A percentile compares a stretch with the other conserved stretches of the same genome.
phyloP scores from a whole-genome alignment of 2,888 invertebrate species.

The Harpalus rubripes region DNA sequence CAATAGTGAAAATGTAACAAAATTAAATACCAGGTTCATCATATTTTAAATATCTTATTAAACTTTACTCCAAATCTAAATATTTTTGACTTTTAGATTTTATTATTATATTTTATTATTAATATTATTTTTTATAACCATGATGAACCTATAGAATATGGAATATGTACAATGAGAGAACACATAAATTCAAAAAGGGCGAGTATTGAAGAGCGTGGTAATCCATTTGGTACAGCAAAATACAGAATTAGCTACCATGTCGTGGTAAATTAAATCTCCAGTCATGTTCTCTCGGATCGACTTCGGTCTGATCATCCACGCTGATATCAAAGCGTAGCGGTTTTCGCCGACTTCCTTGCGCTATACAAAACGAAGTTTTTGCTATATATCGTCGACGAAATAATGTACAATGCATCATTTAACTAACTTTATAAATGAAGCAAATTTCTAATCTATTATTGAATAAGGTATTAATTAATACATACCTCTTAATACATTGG shows the following conservation, averaged over 20 bases:
- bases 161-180: constrained; percentile 50
- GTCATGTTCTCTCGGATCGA: constrained; percentile 79
- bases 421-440: constrained; percentile 7
- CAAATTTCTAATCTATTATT: not conserved
- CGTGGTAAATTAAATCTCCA: constrained; percentile 79
- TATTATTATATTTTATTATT: not conserved
- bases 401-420: constrained; percentile 22
- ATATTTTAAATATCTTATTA: constrained; percentile 1
- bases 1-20: constrained; percentile 7
- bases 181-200: constrained; percentile 49
- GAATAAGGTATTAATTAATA: not conserved
- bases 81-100: not conserved
- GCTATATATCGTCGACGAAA: constrained; percentile 20
- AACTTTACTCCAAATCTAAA: not conserved
- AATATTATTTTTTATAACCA: constrained; percentile 3
- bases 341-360: constrained; percentile 75
- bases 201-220: constrained; percentile 50
- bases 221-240: constrained; percentile 59
- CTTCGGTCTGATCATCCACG: constrained; percentile 79
- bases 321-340: constrained; percentile 79
- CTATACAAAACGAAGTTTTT: constrained; percentile 71
- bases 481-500: constrained; percentile 54
- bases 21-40: constrained; percentile 3
- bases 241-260: constrained; percentile 75
- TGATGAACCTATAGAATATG: constrained; percentile 40